Base-by-base conservation (phyloP, 2,797 vertebrate genomes). In the Sylvilagus floridanus region DNA sequence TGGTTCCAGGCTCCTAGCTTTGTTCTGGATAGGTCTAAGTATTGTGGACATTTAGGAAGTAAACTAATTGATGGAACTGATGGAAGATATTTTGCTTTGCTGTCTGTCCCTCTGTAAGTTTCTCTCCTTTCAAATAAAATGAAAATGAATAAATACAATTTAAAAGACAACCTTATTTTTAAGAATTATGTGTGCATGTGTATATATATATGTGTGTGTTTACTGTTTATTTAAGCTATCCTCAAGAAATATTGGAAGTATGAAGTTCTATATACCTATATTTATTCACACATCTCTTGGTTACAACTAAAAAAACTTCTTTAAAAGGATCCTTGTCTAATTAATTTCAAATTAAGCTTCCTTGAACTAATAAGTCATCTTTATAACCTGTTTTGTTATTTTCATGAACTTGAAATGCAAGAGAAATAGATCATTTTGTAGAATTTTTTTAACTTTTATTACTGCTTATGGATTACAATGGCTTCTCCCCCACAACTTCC, bases 281-380 rank as follows among this genome's bases (percentile, higher is more conserved):
- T 81, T 87, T 60, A 84, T 65, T 77, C 85, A 85, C 12, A 69
- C 32, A 84, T 76, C 50, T 37, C 84, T 37, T 75, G 84, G 9
- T 6, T n/a, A 73, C 22, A 92, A 76, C n/a, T 62, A 91, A 68
- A 21, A 78, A 66, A 79, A 47, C 6, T 62, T 76, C 28, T 60
- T 71, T 75, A 81, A 94, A 88, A 75, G 37, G 11, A 0, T 90
- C 30, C 57, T 62, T 88, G 17, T 69, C 68, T 72, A 37, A 94
- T 60, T 95, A 2, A 28, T 90, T 90, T 35, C 17, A 63, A 79
- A 35, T 92, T 5, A 93, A 90, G 63, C 30, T 72, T 1, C 4
- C 10, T 52, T 66, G 77, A 71, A 78, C 86, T 73, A 84, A n/a
- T 54, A 84, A 57, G 62, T 7, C 24, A 28, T 82, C 19, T 88